Evolutionary conservation across 2,888 invertebrate genomes (phyloP).

Genomic region (Eupithecia centaureata): DNA sequence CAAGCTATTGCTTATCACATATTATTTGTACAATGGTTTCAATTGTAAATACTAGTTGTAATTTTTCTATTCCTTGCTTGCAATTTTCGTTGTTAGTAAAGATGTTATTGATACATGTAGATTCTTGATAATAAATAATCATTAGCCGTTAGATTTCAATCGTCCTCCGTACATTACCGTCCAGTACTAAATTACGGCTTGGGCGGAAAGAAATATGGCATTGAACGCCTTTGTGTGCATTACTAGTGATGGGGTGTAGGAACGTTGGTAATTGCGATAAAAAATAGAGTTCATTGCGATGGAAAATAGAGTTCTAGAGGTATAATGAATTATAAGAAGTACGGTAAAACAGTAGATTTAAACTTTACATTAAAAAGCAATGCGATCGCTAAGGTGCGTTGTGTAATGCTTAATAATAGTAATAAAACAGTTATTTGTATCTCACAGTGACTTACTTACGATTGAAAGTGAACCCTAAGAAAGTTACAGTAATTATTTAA

Average conservation of each 20-base stretch:
- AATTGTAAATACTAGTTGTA: too few relatives aligned
- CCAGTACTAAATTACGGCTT: slow-evolving; percentile 60
- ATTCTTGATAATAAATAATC: slow-evolving; percentile 63
- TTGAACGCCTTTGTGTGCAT: slow-evolving; percentile 60
- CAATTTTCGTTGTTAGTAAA: too few relatives aligned
- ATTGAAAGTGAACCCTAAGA: too few relatives aligned
- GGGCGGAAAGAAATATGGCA: slow-evolving; percentile 77
- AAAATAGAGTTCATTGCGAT: not conserved
- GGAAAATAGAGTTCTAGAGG: not conserved
- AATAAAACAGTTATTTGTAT: too few relatives aligned
- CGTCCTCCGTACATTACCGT: slow-evolving; percentile 55
- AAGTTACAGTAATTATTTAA: too few relatives aligned
- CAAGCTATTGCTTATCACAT: too few relatives aligned
- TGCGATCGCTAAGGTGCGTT: slow-evolving; percentile 2
- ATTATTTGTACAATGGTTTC: too few relatives aligned
- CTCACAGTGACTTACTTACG: too few relatives aligned
- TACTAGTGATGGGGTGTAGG: slow-evolving; percentile 51
- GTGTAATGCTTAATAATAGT: too few relatives aligned
- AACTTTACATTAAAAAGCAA: not conserved
- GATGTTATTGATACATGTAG: not conserved
- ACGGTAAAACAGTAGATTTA: not conserved
- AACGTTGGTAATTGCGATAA: not conserved
- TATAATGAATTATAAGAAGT: not conserved
- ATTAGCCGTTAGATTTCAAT: slow-evolving; percentile 73
- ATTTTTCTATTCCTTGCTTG: too few relatives aligned